These are phyloP conservation scores for Taenaris catops DNA, from an alignment of 2,888 invertebrate genomes.

Conservation along the genomic window DNA sequence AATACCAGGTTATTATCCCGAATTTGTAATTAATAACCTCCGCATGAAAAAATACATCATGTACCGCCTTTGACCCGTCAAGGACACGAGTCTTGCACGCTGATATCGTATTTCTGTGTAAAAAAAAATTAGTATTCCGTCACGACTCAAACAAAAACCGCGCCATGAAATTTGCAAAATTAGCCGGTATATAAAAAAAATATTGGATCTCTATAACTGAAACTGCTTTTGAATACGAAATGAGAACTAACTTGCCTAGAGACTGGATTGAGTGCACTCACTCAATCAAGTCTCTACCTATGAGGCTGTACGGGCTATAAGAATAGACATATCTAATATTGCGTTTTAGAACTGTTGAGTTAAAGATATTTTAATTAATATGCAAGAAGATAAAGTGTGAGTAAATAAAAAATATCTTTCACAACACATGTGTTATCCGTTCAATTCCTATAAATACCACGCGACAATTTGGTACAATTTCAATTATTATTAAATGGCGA, in stretches of 20 bases:
- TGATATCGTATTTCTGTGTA: slow-evolving; percentile 47
- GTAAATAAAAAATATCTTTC: no score
- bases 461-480: no score
- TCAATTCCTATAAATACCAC: no score
- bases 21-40: slow-evolving; percentile 53
- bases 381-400: no score
- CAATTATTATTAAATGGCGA: no score
- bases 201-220: slow-evolving; percentile 20
- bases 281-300: no score
- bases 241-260: slow-evolving; percentile 45
- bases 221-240: slow-evolving; percentile 45
- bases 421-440: no score
- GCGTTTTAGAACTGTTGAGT: no score
- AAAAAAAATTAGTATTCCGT: slow-evolving; percentile 36
- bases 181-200: slow-evolving; percentile 17
- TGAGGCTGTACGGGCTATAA: no score
- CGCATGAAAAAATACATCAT: slow-evolving; percentile 34
- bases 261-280: no score
- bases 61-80: slow-evolving; percentile 42
- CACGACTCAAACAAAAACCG: slow-evolving; percentile 29
- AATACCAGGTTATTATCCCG: slow-evolving; percentile 55
- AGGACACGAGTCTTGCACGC: slow-evolving; percentile 41
- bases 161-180: slow-evolving; percentile 12
- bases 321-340: no score
- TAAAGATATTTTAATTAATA: no score